Evolutionary conservation across 2,113 vertebrate genomes (phyloP).

Genomic region (Laticauda laticaudata): DNA sequence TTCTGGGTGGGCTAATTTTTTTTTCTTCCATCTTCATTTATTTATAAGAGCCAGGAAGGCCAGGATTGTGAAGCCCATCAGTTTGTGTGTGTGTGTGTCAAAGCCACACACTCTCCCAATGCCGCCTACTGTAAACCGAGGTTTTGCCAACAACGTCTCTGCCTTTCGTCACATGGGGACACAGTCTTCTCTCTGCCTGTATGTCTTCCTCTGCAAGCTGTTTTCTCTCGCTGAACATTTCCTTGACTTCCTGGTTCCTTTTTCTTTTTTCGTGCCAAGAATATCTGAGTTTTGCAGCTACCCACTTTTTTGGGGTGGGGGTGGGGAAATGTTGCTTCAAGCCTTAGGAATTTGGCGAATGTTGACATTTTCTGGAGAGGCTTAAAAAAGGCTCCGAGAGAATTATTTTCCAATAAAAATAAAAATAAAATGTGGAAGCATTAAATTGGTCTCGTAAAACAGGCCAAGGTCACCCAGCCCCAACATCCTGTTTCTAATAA

Average conservation of each 20-base stretch:
- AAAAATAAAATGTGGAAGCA: neutral
- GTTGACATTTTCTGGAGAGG: neutral
- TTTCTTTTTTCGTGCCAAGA: too few species aligned
- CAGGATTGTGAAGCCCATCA: neutral
- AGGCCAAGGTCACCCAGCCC: neutral
- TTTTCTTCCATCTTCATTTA: too few species aligned
- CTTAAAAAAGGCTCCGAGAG: neutral
- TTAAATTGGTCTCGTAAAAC: neutral
- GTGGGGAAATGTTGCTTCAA: neutral
- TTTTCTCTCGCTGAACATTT: neutral
- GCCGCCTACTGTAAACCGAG: neutral
- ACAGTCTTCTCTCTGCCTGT: neutral
- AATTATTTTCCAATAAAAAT: neutral
- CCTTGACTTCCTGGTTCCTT: too few species aligned
- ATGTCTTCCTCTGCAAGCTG: neutral
- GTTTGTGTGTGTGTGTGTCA: too few species aligned
- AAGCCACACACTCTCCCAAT: too few species aligned
- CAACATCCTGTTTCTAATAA: neutral
- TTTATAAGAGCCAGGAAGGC: neutral
- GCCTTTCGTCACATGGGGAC: neutral
- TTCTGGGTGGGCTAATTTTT: neutral
- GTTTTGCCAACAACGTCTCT: neutral
- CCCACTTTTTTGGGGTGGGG: fast-evolving
- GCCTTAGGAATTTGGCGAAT: neutral
- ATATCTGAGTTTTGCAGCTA: neutral